A percentile compares a stretch with the other conserved stretches of the same genome.
phyloP scores from a whole-genome alignment of 92 coral and sea anemone genomes.

The Phenganax stokvisi region DNA sequence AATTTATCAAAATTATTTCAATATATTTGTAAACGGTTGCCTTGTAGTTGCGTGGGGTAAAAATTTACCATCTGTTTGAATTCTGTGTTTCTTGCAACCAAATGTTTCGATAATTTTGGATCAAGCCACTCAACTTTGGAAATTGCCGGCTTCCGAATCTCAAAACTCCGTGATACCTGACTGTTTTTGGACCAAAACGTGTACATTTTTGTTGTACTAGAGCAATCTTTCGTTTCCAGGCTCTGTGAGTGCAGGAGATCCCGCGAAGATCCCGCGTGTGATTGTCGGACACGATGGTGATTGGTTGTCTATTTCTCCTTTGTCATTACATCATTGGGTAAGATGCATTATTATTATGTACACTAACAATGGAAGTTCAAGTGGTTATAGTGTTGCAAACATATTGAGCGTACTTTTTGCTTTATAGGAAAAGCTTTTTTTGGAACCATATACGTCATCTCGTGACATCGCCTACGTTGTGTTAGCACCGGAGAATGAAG shows the following conservation, averaged over 20 bases:
- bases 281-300: constrained; percentile 82
- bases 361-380: too few species aligned
- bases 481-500: constrained; percentile 95
- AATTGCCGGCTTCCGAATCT: too few species aligned
- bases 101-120: too few species aligned
- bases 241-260: constrained; percentile 59
- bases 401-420: background rate
- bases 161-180: too few species aligned
- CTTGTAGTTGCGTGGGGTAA: background rate
- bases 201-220: too few species aligned
- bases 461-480: constrained; percentile 88
- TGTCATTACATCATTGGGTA: constrained; percentile 94
- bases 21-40: background rate
- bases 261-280: constrained; percentile 86
- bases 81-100: too few species aligned
- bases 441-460: constrained; percentile 88
- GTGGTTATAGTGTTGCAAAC: too few species aligned
- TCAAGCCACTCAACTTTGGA: too few species aligned
- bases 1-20: background rate
- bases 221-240: constrained; percentile 36
- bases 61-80: background rate
- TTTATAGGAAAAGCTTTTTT: constrained; percentile 76
- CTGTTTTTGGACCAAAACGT: too few species aligned
- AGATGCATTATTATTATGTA: constrained; percentile 7
- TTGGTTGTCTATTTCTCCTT: constrained; percentile 91